Percentiles rank a stretch among this genome's conserved stretches.
phyloP scores from a whole-genome alignment of 2,797 vertebrate species.

The Chelidonichthys spinosus region DNA sequence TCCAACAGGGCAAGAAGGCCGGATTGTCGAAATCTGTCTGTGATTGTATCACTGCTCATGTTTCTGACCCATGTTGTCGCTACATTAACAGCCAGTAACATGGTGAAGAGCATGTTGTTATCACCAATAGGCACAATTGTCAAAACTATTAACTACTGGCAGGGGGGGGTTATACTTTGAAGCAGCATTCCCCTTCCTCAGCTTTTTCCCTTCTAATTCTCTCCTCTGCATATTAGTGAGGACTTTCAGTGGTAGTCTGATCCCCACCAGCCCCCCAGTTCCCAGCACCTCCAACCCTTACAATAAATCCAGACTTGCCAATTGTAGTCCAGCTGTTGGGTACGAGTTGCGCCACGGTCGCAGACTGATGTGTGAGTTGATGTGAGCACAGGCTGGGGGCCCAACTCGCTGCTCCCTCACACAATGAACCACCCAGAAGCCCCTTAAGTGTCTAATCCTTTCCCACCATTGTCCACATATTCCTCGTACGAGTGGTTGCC shows the following conservation, averaged over 20 bases:
- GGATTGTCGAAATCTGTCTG: not conserved
- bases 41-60: not conserved
- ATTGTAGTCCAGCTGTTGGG: slow-evolving; percentile 46
- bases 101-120: not conserved
- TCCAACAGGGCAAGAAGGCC: not conserved
- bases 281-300: slow-evolving; percentile 45
- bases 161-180: not conserved
- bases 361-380: slow-evolving; percentile 62
- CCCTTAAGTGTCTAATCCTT: slow-evolving; percentile 55
- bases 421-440: slow-evolving; percentile 47
- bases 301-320: slow-evolving; percentile 46
- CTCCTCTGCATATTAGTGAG: slow-evolving; percentile 3
- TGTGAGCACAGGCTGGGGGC: slow-evolving; percentile 60
- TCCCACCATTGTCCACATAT: slow-evolving; percentile 55
- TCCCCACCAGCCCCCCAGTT: not conserved
- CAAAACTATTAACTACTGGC: not conserved
- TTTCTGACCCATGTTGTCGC: not conserved
- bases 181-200: not conserved
- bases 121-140: not conserved
- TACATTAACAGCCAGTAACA: not conserved
- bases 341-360: slow-evolving; percentile 33
- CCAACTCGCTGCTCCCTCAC: slow-evolving; percentile 19
- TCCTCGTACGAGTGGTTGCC: slow-evolving; percentile 28
- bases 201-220: not conserved
- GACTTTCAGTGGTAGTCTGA: slow-evolving; percentile 5